Evolutionary conservation across 1,140 invertebrate genomes (phyloP).

Genomic region (Drosophila bipectinata): DNA sequence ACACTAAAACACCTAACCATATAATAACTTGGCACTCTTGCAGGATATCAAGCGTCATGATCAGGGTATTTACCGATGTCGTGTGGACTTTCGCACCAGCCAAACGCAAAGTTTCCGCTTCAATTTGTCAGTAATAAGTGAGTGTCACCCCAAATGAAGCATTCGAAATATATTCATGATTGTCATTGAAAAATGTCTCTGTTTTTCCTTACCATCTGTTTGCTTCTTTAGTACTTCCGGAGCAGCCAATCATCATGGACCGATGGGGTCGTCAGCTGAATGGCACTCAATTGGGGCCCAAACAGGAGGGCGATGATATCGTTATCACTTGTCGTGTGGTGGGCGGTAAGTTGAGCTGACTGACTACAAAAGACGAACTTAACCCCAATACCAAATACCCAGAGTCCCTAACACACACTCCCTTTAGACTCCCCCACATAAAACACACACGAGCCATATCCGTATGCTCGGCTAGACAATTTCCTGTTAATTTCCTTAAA

Average conservation of each 20-base stretch:
- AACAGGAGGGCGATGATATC: slow-evolving; percentile 89
- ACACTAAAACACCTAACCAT: slow-evolving; percentile 19
- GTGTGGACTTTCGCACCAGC: slow-evolving; percentile 94
- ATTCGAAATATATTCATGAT: slow-evolving; percentile 23
- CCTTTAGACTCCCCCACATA: not conserved
- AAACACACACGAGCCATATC: slow-evolving; percentile 58
- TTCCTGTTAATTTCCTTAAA: slow-evolving; percentile 84
- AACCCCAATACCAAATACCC: slow-evolving; percentile 45
- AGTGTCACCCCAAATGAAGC: slow-evolving; percentile 84
- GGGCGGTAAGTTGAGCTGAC: slow-evolving; percentile 85
- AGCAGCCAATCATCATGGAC: slow-evolving; percentile 92
- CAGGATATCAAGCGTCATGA: slow-evolving; percentile 92
- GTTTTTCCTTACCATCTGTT: slow-evolving; percentile 27
- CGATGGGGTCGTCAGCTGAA: slow-evolving; percentile 89
- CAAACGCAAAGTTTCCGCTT: slow-evolving; percentile 94
- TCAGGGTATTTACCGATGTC: slow-evolving; percentile 93
- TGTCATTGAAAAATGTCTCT: slow-evolving; percentile 25
- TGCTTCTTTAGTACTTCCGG: slow-evolving; percentile 90
- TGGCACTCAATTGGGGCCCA: slow-evolving; percentile 90
- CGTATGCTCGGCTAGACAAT: slow-evolving; percentile 76
- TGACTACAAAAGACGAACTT: slow-evolving; percentile 46
- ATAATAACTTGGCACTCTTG: slow-evolving; percentile 62
- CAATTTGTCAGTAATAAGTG: slow-evolving; percentile 94
- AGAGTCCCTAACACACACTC: slow-evolving; percentile 7
- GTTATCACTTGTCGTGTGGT: slow-evolving; percentile 86